phyloP scores from a whole-genome alignment of 1,140 invertebrate species.

The Papilio dardanus region DNA sequence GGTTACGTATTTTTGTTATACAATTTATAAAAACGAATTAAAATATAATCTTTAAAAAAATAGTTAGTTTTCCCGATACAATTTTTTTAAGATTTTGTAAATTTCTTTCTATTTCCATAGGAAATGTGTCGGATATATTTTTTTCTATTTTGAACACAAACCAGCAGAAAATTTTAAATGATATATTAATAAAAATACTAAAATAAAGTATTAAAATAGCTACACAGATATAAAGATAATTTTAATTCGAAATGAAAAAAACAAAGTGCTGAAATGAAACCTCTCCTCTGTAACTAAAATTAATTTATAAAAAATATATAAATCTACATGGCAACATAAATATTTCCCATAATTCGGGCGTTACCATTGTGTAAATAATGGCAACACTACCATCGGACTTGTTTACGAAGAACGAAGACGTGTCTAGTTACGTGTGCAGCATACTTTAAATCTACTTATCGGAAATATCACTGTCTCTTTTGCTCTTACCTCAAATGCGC shows the following conservation, averaged over 20 bases:
- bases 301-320: background rate
- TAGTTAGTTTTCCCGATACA: background rate
- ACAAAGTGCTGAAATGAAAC: background rate
- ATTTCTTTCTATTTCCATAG: background rate
- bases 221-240: background rate
- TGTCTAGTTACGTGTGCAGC: slow-evolving; percentile 80
- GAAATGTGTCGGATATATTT: background rate
- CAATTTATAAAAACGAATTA: background rate
- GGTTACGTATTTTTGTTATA: too few species aligned
- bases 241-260: background rate
- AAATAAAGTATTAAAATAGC: background rate
- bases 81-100: background rate
- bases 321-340: background rate
- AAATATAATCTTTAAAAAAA: slow-evolving; percentile 32
- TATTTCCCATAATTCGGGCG: slow-evolving; percentile 38
- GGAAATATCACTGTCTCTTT: slow-evolving; percentile 66
- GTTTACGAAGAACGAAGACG: slow-evolving; percentile 79
- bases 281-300: too few species aligned
- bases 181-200: background rate
- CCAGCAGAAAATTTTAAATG: background rate
- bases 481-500: slow-evolving; percentile 40
- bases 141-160: background rate
- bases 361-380: slow-evolving; percentile 45
- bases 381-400: slow-evolving; percentile 69
- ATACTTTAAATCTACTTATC: slow-evolving; percentile 68